Evolutionary conservation across 1,140 invertebrate genomes (phyloP), one percentile per base, ranked within the genome.

Genomic region (Microplitis demolitor): DNA sequence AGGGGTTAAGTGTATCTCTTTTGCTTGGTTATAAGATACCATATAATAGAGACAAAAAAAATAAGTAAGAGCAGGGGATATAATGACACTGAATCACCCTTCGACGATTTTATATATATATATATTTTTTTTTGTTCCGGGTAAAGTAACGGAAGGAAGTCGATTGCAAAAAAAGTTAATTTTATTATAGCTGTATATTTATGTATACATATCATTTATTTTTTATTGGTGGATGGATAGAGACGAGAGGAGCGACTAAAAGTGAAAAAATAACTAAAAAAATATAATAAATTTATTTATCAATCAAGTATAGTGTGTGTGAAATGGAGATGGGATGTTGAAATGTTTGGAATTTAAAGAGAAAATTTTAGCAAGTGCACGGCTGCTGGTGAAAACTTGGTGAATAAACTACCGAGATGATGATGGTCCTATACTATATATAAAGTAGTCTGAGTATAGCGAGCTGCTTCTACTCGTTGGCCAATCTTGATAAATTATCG

Each of bases 401-500:
- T 45, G 39, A 45, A 45, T 45, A 45, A 45, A 45, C 39, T 11
- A 45, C 39, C 11, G 39, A 45, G 39, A 45, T 45, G 39, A 45
- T 45, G 39, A 45, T 45, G 39, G 2, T 45, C 39, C 39, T 45
- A 45, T 45, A 45, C 5, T 45, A 6, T 45, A 5, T 39, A 45
- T 45, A 45, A 45, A 45, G 39, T 45, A 45, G 39, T 45, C 11
- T 45, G 2, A 45, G 39, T 45, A 45, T 45, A 45, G 39, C 6
- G 39, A 11, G 6, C 60, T 31, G 54, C 68, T 66, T 73, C 66
- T 14, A 61, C 66, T 58, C 51, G 39, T 50, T 37, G n/a, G 67
- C 53, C 71, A 71, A 80, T 76, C 77, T 79, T 77, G 80, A 82
- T 79, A 80, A 81, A 80, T 80, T 71, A 71, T 72, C 76, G 74